Percentiles rank a stretch among this genome's conserved stretches.
These are phyloP conservation scores for Lumbricus terrestris DNA, from an alignment of 2,888 invertebrate species.

Conservation along the genomic window DNA sequence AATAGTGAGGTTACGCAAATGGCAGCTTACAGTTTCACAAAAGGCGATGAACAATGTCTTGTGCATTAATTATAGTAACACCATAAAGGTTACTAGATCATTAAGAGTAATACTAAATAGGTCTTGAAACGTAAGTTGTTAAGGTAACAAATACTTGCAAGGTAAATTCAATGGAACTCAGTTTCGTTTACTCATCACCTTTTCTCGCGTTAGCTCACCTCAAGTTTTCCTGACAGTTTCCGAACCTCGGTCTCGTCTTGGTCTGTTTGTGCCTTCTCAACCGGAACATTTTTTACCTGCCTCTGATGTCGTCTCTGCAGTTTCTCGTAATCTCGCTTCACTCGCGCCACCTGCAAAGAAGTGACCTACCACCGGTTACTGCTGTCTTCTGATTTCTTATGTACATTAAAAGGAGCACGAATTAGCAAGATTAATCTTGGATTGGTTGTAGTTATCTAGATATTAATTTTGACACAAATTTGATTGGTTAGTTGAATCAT, in stretches of 20 bases:
- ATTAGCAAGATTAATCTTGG: not conserved
- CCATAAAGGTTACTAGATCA: too few species aligned
- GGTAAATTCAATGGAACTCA: not conserved
- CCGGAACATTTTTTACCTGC: not conserved
- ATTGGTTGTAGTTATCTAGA: not conserved
- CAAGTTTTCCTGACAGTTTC: conserved; percentile 33
- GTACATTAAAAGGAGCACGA: not conserved
- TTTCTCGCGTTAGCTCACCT: conserved; percentile 21
- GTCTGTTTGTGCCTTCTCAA: conserved; percentile 28
- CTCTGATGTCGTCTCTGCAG: conserved; percentile 44
- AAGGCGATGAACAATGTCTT: too few species aligned
- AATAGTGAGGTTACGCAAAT: too few species aligned
- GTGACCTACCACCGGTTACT: not conserved
- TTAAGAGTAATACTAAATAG: too few species aligned
- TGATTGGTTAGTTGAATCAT: not conserved
- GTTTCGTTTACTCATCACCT: too few species aligned
- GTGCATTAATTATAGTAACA: too few species aligned
- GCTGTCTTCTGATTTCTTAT: not conserved
- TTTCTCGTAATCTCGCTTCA: conserved; percentile 50
- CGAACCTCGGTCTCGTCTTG: conserved; percentile 21
- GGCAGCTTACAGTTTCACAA: too few species aligned
- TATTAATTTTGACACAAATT: not conserved
- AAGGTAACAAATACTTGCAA: not conserved
- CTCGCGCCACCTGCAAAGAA: conserved; percentile 43
- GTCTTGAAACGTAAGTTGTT: not conserved